These are phyloP conservation scores for Thalassoma bifasciatum DNA, from an alignment of 2,113 vertebrate genomes.

Conservation along the genomic window DNA sequence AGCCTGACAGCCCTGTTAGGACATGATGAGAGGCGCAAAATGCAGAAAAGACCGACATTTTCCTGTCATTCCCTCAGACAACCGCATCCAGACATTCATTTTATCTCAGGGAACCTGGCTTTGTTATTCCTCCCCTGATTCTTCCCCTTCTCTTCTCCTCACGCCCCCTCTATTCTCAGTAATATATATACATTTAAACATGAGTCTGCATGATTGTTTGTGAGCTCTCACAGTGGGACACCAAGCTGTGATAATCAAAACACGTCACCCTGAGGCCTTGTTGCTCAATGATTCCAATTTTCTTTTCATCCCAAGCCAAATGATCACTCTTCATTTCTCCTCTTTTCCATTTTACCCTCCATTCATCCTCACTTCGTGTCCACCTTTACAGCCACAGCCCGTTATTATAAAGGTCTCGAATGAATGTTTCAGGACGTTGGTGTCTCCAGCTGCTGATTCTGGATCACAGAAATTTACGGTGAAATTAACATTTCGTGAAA, in stretches of 20 bases:
- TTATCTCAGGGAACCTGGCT: slow-evolving; percentile 59
- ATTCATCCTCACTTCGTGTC: background rate
- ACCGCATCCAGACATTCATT: slow-evolving; percentile 50
- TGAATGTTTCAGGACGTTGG: background rate
- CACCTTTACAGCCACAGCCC: background rate
- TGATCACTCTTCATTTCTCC: slow-evolving; percentile 3
- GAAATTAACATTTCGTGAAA: slow-evolving; percentile 1
- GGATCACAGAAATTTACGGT: background rate
- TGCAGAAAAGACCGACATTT: slow-evolving; percentile 44
- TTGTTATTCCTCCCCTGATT: slow-evolving; percentile 55
- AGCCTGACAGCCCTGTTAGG: slow-evolving; percentile 63
- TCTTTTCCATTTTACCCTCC: background rate
- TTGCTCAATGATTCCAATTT: slow-evolving; percentile 59
- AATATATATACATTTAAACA: slow-evolving; percentile 75
- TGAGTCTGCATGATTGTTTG: slow-evolving; percentile 62
- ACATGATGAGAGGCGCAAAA: slow-evolving; percentile 51
- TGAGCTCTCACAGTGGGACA: slow-evolving; percentile 53
- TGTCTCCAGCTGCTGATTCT: background rate
- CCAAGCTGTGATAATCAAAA: slow-evolving; percentile 66
- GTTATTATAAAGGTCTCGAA: background rate
- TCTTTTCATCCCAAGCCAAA: slow-evolving; percentile 40
- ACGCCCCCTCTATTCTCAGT: slow-evolving; percentile 27
- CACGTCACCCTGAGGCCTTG: slow-evolving; percentile 55
- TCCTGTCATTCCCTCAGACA: slow-evolving; percentile 60
- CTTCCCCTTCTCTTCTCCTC: slow-evolving; percentile 13